phyloP scores from a whole-genome alignment of 2,888 invertebrate species.

The Microctonus hyperodae region DNA sequence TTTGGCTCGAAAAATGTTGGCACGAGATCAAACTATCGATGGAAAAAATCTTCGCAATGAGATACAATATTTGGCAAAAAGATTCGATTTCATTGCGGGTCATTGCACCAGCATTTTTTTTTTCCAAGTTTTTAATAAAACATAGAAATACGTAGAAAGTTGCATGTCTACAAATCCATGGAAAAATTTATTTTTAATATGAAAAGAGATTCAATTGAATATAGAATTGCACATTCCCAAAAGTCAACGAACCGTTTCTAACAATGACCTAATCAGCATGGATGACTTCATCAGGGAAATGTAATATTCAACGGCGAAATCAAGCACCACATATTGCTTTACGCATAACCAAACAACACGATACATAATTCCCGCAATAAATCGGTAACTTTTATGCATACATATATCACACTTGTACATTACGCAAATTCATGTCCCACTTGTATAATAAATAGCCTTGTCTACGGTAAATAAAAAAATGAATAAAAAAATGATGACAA shows the following conservation, averaged over 20 bases:
- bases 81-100: background rate
- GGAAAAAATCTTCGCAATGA: background rate
- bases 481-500: background rate
- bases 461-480: background rate
- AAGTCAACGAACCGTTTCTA: background rate
- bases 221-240: background rate
- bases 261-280: slow-evolving; percentile 4
- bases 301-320: slow-evolving; percentile 45
- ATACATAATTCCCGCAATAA: slow-evolving; percentile 29
- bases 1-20: slow-evolving; percentile 4
- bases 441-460: background rate
- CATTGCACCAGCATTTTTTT: slow-evolving; percentile 2
- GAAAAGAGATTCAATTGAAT: no score
- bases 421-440: background rate
- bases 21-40: slow-evolving; percentile 10
- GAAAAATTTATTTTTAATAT: no score
- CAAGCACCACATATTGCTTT: slow-evolving; percentile 45
- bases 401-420: background rate
- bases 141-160: background rate
- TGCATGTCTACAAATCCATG: background rate
- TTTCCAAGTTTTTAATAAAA: background rate
- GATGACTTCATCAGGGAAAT: slow-evolving; percentile 38
- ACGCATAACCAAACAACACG: slow-evolving; percentile 29
- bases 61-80: background rate
- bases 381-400: slow-evolving; percentile 7